These are phyloP conservation scores for Amazonetta brasiliensis DNA, from an alignment of 2,797 vertebrate genomes.

Conservation along the genomic window DNA sequence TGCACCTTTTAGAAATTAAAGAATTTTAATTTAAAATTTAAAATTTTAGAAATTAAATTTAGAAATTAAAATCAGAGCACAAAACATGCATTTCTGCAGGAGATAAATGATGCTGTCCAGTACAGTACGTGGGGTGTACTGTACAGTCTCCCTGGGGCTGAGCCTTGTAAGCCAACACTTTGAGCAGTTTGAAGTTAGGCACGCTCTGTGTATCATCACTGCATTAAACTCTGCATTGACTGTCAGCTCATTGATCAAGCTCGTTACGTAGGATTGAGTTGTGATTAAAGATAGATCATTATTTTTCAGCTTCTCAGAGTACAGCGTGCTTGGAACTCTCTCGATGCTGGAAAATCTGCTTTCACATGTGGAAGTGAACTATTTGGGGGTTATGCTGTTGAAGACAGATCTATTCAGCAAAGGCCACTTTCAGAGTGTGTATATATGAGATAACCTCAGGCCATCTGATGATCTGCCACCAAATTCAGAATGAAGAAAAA, in stretches of 20 bases:
- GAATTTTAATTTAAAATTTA: no score
- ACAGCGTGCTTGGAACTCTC: neutral
- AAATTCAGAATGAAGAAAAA: slow-evolving; percentile 56
- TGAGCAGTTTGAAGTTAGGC: neutral
- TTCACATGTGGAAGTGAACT: slow-evolving; percentile 15
- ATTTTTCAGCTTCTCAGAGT: neutral
- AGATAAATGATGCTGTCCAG: neutral
- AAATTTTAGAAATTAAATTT: no score
- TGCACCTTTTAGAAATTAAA: neutral
- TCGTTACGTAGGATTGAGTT: neutral
- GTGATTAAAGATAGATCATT: neutral
- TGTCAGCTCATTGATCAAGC: neutral
- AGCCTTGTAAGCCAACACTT: neutral
- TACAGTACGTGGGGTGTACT: accelerated
- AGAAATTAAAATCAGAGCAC: neutral
- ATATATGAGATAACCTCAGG: slow-evolving; percentile 74
- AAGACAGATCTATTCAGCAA: slow-evolving; percentile 14
- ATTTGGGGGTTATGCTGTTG: neutral
- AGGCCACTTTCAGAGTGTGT: slow-evolving; percentile 33
- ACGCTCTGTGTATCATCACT: accelerated
- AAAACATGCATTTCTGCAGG: neutral
- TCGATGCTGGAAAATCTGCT: neutral
- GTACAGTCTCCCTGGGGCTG: neutral
- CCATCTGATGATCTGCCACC: slow-evolving; percentile 64
- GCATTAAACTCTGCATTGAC: neutral